Evolutionary conservation across 2,888 invertebrate genomes (phyloP).

Genomic region (Diarsia dahlii): DNA sequence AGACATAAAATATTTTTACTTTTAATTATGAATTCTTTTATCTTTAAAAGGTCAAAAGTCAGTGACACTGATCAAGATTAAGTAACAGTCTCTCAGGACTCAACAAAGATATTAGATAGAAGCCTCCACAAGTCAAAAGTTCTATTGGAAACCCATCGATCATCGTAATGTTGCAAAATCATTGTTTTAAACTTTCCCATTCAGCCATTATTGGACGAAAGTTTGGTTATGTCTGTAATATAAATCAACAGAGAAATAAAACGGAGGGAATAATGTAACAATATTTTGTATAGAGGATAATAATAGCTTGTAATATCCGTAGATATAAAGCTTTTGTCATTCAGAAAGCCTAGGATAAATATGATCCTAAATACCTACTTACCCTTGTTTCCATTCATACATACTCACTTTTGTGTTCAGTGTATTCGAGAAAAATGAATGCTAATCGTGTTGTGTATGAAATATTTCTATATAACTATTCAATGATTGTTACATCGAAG

Average conservation of each 20-base stretch:
- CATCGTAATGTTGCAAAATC: conserved; percentile 73
- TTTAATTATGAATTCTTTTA: background rate
- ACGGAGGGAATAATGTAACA: conserved; percentile 8
- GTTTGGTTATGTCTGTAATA: conserved; percentile 53
- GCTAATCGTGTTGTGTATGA: background rate
- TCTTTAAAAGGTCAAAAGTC: conserved; percentile 1
- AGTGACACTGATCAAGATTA: conserved; percentile 25
- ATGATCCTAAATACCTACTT: conserved; percentile 15
- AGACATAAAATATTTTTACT: background rate
- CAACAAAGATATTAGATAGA: conserved; percentile 36
- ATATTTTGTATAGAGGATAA: conserved; percentile 37
- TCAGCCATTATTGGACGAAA: conserved; percentile 60
- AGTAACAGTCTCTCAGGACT: conserved; percentile 32
- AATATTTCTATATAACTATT: background rate
- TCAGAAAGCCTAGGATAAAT: conserved; percentile 3
- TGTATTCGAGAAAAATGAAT: conserved; percentile 2
- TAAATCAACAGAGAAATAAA: conserved; percentile 54
- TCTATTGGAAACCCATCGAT: conserved; percentile 70
- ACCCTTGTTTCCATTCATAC: conserved; percentile 21
- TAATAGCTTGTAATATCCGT: conserved; percentile 24
- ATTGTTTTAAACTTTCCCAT: conserved; percentile 74
- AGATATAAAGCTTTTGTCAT: conserved; percentile 29
- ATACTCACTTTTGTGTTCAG: conserved; percentile 22
- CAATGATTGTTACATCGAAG: too few relatives aligned
- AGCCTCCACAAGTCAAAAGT: conserved; percentile 51